phyloP scores from a whole-genome alignment of 2,797 vertebrate genomes.

The Serranus cabrilla region DNA sequence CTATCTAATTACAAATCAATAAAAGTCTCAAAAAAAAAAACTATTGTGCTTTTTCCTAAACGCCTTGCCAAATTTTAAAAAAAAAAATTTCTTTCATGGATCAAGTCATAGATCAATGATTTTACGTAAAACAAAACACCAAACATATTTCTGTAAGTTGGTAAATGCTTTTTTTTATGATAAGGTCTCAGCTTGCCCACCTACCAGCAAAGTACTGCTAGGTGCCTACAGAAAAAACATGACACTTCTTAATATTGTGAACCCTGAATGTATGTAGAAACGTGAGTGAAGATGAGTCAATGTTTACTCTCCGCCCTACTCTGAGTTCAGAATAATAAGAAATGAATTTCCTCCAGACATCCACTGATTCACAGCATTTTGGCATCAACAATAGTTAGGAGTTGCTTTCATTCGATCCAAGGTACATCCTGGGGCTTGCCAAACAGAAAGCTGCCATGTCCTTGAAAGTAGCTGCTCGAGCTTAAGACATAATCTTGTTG shows the following conservation, averaged over 20 bases:
- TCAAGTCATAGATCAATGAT: neutral
- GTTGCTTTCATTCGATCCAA: constrained; percentile 32
- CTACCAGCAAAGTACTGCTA: neutral
- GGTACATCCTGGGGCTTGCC: constrained; percentile 34
- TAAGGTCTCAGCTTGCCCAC: neutral
- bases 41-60: too few relatives aligned
- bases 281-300: neutral
- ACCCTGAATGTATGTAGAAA: neutral
- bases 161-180: neutral
- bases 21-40: neutral
- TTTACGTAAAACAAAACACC: neutral
- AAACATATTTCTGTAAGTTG: too few relatives aligned
- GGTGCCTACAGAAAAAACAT: neutral
- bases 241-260: neutral
- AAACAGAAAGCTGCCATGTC: constrained; percentile 49
- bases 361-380: constrained; percentile 24
- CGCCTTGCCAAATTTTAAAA: too few relatives aligned
- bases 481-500: constrained; percentile 63
- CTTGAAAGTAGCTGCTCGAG: constrained; percentile 58
- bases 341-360: constrained; percentile 14
- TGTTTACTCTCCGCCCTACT: neutral
- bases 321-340: constrained; percentile 6
- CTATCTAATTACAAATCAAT: neutral
- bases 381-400: constrained; percentile 30
- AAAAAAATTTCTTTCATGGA: too few relatives aligned